Evolutionary conservation across 2,113 vertebrate genomes (phyloP).

Genomic region (Antennarius striatus): DNA sequence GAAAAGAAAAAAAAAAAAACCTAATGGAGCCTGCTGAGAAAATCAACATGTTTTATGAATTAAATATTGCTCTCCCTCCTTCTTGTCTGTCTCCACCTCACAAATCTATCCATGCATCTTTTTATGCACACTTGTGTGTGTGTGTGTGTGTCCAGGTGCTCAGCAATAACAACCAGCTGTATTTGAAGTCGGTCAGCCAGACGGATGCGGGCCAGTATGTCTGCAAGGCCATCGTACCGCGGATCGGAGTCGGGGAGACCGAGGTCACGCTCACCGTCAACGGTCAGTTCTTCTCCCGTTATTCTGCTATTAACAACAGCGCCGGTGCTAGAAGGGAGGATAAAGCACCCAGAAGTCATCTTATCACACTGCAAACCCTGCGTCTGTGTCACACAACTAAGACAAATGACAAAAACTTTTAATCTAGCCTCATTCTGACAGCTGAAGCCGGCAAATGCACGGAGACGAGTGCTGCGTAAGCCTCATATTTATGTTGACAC

Average conservation of each 20-base stretch:
- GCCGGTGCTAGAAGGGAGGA: background rate
- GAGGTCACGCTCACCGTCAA: conserved; percentile 93
- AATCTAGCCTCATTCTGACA: conserved; percentile 6
- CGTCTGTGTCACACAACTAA: conserved; percentile 1
- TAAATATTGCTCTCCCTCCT: conserved; percentile 58
- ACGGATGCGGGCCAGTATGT: conserved; percentile 90
- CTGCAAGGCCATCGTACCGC: conserved; percentile 95
- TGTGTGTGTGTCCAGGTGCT: conserved; percentile 83
- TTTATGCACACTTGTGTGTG: conserved; percentile 23
- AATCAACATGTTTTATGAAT: conserved; percentile 78
- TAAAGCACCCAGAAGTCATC: background rate
- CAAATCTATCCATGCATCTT: background rate
- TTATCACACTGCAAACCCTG: background rate
- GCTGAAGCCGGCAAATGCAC: background rate
- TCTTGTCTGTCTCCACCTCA: conserved; percentile 18
- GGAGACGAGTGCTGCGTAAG: background rate
- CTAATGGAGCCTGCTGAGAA: conserved; percentile 65
- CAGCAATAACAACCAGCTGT: conserved; percentile 96
- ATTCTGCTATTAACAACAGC: background rate
- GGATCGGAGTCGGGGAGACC: conserved; percentile 92
- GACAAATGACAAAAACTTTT: conserved; percentile 3
- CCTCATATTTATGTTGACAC: background rate
- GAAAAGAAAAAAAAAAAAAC: conserved; percentile 25
- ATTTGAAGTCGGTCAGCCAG: conserved; percentile 91
- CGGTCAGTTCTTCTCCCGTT: conserved; percentile 74